Conservation (phyloP, 2,113 vertebrate species). For the Oncorhynchus keta region DNA sequence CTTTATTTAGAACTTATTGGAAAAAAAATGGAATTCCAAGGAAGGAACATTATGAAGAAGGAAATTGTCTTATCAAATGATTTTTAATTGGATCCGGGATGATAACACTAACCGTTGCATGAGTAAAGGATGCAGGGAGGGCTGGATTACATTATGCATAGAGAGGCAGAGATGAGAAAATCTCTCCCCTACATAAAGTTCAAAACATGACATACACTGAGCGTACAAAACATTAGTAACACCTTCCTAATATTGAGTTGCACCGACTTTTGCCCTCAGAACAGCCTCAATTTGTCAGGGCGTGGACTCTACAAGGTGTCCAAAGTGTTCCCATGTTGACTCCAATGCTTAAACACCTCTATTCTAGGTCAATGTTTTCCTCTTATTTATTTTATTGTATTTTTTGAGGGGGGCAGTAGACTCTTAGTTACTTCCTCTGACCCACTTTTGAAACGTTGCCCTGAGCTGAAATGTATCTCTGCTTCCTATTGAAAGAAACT, state of each 20-base stretch:
- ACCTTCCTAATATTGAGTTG: too few species aligned
- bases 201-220: not conserved
- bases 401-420: conserved; percentile 38
- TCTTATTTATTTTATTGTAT: not conserved
- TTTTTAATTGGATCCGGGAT: conserved; percentile 37
- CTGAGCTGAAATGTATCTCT: conserved; percentile 4
- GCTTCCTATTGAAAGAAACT: conserved; percentile 3
- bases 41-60: conserved; percentile 22
- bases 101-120: conserved; percentile 27
- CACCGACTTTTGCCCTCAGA: too few species aligned
- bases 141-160: not conserved
- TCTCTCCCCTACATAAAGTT: not conserved
- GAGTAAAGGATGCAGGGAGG: not conserved
- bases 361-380: conserved; percentile 20
- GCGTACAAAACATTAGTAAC: too few species aligned
- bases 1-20: conserved; percentile 2
- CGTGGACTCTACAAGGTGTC: too few species aligned
- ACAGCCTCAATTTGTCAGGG: too few species aligned
- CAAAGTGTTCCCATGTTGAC: too few species aligned
- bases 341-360: not conserved
- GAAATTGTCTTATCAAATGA: conserved; percentile 26
- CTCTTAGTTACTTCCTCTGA: conserved; percentile 48
- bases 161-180: not conserved
- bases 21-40: conserved; percentile 21
- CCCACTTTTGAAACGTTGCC: conserved; percentile 64